These are phyloP conservation scores for Callaeas wilsoni DNA, from an alignment of 2,113 vertebrate species.

Conservation along the genomic window DNA sequence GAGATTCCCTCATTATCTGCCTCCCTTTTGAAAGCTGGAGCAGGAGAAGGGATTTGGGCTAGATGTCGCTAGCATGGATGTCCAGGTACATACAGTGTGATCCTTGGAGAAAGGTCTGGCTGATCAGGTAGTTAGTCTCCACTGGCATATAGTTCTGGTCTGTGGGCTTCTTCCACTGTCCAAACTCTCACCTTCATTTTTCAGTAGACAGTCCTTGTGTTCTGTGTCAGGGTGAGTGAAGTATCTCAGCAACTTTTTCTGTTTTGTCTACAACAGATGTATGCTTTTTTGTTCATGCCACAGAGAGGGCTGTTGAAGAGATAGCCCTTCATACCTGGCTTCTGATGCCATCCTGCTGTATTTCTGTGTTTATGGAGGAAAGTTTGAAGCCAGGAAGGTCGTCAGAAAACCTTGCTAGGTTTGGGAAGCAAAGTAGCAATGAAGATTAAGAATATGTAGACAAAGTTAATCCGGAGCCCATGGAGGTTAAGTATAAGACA, in stretches of 20 bases:
- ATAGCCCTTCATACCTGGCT: neutral
- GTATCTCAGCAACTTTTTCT: neutral
- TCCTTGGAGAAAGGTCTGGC: neutral
- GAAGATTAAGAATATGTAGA: neutral
- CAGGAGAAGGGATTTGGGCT: neutral
- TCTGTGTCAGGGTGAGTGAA: neutral
- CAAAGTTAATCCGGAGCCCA: neutral
- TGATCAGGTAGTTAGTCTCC: neutral
- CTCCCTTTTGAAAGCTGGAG: neutral
- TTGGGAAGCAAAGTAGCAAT: neutral
- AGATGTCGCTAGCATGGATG: rapidly evolving
- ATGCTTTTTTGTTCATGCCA: neutral
- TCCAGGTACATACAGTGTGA: too few species aligned
- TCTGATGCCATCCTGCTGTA: neutral
- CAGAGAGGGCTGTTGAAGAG: neutral
- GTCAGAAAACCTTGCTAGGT: neutral
- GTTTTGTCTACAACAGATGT: neutral
- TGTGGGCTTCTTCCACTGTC: neutral
- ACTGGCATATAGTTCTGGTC: neutral
- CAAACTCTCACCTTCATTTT: rapidly evolving
- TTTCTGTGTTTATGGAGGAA: neutral
- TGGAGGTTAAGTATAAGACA: neutral
- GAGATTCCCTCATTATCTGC: neutral
- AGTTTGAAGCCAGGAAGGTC: neutral
- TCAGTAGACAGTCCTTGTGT: neutral